These are phyloP conservation scores for Zaprionus nigranus DNA, from an alignment of 1,140 invertebrate genomes.

Conservation along the genomic window DNA sequence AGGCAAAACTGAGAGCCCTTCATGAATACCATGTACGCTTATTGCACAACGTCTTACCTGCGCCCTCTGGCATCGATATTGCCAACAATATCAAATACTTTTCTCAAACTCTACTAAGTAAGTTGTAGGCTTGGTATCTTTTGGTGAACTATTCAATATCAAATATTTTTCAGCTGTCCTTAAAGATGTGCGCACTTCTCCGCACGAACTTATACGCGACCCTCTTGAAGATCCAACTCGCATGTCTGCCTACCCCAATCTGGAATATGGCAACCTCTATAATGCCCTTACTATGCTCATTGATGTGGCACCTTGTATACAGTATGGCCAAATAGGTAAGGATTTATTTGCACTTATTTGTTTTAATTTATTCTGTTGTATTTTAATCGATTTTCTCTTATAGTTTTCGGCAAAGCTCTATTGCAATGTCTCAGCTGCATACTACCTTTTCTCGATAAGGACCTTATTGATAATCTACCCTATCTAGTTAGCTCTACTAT, in stretches of 20 bases:
- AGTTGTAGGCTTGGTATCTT: conserved; percentile 80
- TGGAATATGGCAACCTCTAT: conserved; percentile 97
- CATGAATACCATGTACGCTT: conserved; percentile 98
- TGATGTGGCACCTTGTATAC: conserved; percentile 93
- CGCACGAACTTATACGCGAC: conserved; percentile 94
- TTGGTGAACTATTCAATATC: not conserved
- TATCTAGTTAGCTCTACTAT: conserved; percentile 97
- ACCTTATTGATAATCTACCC: conserved; percentile 97
- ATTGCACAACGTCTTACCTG: conserved; percentile 94
- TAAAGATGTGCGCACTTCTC: conserved; percentile 96
- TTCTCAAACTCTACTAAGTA: conserved; percentile 98
- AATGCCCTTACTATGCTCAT: conserved; percentile 92
- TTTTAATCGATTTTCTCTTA: conserved; percentile 66
- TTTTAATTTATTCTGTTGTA: not conserved
- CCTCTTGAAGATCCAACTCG: conserved; percentile 93
- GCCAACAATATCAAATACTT: conserved; percentile 99
- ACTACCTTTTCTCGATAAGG: conserved; percentile 97
- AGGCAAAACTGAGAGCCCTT: conserved; percentile 97
- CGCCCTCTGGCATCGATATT: conserved; percentile 97
- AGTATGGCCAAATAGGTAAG: conserved; percentile 92
- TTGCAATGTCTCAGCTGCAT: conserved; percentile 96
- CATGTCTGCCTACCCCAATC: conserved; percentile 95
- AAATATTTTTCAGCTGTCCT: conserved; percentile 90
- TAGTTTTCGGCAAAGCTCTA: conserved; percentile 96
- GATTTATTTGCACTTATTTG: not conserved